Evolutionary conservation across 2,888 invertebrate genomes (phyloP).

Genomic region (Idaea biselata): DNA sequence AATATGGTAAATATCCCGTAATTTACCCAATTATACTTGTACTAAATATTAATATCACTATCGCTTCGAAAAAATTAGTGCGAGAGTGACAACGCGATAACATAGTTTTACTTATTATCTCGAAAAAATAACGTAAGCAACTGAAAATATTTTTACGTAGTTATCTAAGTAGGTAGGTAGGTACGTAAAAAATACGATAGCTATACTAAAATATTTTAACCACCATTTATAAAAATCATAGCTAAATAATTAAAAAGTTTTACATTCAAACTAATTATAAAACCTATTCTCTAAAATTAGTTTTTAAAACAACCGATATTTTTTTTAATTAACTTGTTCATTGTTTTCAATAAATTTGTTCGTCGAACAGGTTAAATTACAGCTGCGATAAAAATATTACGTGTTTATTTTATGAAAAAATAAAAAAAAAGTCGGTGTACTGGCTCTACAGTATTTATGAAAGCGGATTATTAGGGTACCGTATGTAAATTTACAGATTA

Average conservation of each 20-base stretch:
- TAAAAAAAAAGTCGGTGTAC: constrained; percentile 13
- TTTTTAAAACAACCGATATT: background rate
- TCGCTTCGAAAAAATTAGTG: no score
- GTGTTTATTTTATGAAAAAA: constrained; percentile 23
- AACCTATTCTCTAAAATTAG: background rate
- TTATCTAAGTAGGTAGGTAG: no score
- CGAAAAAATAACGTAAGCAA: no score
- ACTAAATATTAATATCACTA: no score
- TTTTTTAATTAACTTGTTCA: background rate
- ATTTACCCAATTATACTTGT: no score
- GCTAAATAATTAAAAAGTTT: background rate
- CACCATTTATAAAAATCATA: background rate
- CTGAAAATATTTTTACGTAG: no score
- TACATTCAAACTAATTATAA: background rate
- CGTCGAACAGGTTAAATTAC: constrained; percentile 8
- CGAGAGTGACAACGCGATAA: no score
- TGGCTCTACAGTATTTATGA: constrained; percentile 9
- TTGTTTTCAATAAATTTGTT: constrained; percentile 7
- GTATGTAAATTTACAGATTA: constrained; percentile 4
- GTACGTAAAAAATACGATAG: no score
- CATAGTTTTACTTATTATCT: no score
- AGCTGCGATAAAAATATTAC: constrained; percentile 13
- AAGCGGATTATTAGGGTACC: constrained; percentile 13
- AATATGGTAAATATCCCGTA: no score
- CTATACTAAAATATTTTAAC: background rate